phyloP scores from a whole-genome alignment of 2,113 vertebrate species.

The Phrynosoma blainvillii region DNA sequence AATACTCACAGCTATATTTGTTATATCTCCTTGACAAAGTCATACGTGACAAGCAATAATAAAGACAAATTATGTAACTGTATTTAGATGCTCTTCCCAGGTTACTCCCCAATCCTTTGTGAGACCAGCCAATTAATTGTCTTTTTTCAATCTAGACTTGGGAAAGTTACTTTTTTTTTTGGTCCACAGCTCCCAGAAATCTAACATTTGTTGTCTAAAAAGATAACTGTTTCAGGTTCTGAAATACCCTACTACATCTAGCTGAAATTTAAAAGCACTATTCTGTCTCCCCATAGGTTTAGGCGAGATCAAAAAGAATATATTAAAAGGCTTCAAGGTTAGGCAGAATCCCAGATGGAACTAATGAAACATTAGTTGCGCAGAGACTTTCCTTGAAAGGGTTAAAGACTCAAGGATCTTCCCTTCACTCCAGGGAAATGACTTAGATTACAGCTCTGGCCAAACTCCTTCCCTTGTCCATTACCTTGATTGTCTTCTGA shows the following conservation, averaged over 20 bases:
- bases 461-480: constrained; percentile 14
- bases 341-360: constrained; percentile 1
- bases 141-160: too few species aligned
- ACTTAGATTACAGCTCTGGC: neutral
- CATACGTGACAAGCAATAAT: neutral
- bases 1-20: neutral
- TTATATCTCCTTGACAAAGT: neutral
- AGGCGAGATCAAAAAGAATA: neutral
- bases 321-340: neutral
- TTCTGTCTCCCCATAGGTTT: neutral
- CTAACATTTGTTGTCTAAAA: too few species aligned
- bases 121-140: neutral
- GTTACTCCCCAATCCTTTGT: neutral
- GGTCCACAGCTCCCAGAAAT: too few species aligned
- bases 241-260: neutral
- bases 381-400: neutral
- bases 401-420: constrained; percentile 17
- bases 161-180: too few species aligned
- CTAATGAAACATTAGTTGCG: neutral
- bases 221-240: too few species aligned
- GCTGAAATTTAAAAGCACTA: neutral
- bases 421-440: neutral
- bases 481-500: constrained; percentile 20
- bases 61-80: neutral
- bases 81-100: neutral